Percentiles rank a stretch among this genome's conserved stretches.
phyloP scores from a whole-genome alignment of 2,797 vertebrate species.

The Halcyon chelicuti region DNA sequence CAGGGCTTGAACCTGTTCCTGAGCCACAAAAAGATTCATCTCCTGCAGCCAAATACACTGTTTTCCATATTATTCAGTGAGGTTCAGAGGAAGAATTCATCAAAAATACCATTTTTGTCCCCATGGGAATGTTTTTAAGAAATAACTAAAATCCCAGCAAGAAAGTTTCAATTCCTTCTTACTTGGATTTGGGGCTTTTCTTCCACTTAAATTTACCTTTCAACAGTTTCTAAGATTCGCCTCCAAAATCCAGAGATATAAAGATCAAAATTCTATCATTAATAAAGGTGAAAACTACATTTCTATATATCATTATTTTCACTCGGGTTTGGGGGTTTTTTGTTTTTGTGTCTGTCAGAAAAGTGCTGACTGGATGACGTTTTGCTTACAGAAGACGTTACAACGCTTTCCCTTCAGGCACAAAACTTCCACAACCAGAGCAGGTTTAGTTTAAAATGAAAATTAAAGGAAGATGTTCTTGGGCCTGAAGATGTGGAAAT shows the following conservation, averaged over 20 bases:
- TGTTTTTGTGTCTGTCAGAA: background rate
- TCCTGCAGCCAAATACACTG: background rate
- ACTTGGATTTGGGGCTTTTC: background rate
- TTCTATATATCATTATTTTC: background rate
- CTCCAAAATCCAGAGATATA: background rate
- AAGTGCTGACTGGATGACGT: fast-evolving
- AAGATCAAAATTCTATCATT: background rate
- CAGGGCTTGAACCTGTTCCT: background rate
- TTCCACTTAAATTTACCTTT: background rate
- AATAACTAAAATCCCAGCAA: background rate
- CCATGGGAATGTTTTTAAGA: background rate
- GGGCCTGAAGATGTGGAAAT: fast-evolving
- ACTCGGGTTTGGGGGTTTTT: background rate
- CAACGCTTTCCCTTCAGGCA: background rate
- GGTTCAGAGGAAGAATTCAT: background rate
- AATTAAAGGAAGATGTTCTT: background rate
- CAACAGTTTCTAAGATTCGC: background rate
- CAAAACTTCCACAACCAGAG: background rate
- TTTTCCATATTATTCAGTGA: background rate
- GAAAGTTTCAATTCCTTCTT: background rate
- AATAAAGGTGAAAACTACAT: background rate
- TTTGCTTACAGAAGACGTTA: background rate
- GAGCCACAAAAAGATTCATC: background rate
- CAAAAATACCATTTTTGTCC: background rate
- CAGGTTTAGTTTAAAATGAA: background rate